Base-by-base conservation (phyloP, 2,797 vertebrate species). In the Sebastes hopkinsi region DNA sequence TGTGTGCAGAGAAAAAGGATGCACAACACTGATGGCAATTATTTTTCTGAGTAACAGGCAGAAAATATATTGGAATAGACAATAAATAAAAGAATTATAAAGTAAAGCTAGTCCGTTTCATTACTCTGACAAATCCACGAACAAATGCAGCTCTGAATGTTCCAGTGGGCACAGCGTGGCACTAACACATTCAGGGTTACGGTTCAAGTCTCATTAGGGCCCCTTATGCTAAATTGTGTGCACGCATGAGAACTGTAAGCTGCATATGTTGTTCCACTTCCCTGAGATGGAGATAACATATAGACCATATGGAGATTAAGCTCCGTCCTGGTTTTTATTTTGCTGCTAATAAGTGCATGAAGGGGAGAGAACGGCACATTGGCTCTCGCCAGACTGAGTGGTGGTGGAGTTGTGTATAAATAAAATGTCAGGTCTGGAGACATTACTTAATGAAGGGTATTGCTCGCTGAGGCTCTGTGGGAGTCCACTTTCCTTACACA, bases 401-500 rank as follows among this genome's bases (percentile, higher is more conserved):
- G 10, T 22, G 59, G 12, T 20, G 70, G 42, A 54, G 74, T 58
- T 68, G 72, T 32, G 42, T 64, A 79, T 87, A 88, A 82, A 88
- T 79, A 86, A 86, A 60, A 34, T 30, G 77, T 62, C 71, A 52
- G 27, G 74, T 59, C 56, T 22, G 60, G 60, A 80, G 85, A 72
- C 25, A 4, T 78, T 72, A 54, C 56, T 82, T 91, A 91, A 91
- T 90, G 88, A 88, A 84, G 75, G 84, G 78, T 60, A 62, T 20
- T 20, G 78, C 74, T 9, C 22, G 69, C 84, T 5, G 66, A 8
- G 66, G 78, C 88, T 59, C 90, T 2, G 88, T 46, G 62, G 88
- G 90, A 83, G 78, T 84, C 86, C 89, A 88, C 86, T 87, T 79
- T 80, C 75, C 82, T 75, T 52, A 65, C 73, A 82, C 80, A 18